Base-by-base conservation (phyloP, 2,888 invertebrate genomes). In the Lithophane socia region DNA sequence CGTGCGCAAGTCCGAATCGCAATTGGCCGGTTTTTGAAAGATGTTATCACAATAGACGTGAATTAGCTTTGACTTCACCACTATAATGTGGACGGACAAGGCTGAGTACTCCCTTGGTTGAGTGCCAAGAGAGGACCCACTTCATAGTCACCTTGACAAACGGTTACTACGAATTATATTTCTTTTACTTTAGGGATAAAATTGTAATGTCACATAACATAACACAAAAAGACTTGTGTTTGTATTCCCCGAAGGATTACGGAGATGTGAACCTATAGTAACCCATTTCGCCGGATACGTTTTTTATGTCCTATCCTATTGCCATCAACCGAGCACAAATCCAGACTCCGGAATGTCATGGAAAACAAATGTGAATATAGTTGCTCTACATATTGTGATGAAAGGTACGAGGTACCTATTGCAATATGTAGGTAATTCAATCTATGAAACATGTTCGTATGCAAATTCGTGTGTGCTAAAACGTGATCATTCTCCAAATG, bases 71-170 rank as follows among this genome's bases (percentile, higher is more conserved):
- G 64, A 75, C 47, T 58, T 79, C 52, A 67, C n/a, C 13, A 68
- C 24, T 61, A 60, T 49, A 66, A 67, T 54, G 73, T 73, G 63
- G n/a, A 63, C 37, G 37, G 66, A 72, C 63, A 78, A 77, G 78
- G 66, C 63, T 80, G 65, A 75, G 61, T 65, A 77, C 77, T 70
- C 78, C 78, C 69, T 78, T 82, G 87, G 84, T 85, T 37, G 64
- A 44, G 21, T 58, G 82, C 87, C 80, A 80, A 82, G 61, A 52
- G 54, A 56, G 67, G 75, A 61, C 71, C 71, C 42, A 68, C 74
- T 67, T 54, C 74, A 58, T 58, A 69, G 68, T 61, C 75, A 83
- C 79, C 84, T 68, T 79, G 75, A 79, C 49, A 58, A 83, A 49
- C 56, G 65, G 64, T 61, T 58, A 42, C 0, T 70, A 52, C 47